These are phyloP conservation scores for Capreolus pygargus DNA, from an alignment of 2,113 vertebrate species.

Conservation along the genomic window DNA sequence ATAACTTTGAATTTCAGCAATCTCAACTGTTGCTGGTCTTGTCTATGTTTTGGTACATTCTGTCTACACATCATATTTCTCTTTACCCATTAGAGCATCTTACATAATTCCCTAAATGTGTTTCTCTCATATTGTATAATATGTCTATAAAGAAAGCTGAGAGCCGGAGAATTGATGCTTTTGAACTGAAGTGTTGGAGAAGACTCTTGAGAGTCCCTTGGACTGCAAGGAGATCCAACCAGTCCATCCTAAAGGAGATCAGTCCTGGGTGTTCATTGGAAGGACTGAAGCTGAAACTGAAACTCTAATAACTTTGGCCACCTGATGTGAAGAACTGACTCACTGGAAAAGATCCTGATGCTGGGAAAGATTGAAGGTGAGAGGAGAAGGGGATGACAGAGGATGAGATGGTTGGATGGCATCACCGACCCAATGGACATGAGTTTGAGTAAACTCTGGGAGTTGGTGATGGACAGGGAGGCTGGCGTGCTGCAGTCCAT, in stretches of 20 bases:
- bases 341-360: background rate
- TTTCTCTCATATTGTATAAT: background rate
- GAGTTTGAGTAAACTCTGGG: background rate
- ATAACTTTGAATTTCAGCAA: background rate
- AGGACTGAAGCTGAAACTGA: background rate
- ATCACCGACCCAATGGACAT: background rate
- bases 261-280: background rate
- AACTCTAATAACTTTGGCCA: background rate
- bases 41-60: background rate
- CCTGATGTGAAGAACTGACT: background rate
- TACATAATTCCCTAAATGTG: background rate
- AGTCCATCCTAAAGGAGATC: background rate
- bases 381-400: accelerated
- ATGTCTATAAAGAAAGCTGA: background rate
- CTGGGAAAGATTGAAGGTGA: background rate
- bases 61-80: background rate
- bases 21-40: background rate
- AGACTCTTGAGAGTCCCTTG: background rate
- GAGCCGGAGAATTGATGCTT: background rate
- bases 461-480: background rate
- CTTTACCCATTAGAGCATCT: background rate
- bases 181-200: background rate
- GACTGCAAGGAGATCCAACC: background rate
- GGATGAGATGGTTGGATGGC: background rate
- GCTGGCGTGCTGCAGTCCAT: background rate